phyloP scores from a whole-genome alignment of 1,140 invertebrate species.

The Brachionus paranguensis region DNA sequence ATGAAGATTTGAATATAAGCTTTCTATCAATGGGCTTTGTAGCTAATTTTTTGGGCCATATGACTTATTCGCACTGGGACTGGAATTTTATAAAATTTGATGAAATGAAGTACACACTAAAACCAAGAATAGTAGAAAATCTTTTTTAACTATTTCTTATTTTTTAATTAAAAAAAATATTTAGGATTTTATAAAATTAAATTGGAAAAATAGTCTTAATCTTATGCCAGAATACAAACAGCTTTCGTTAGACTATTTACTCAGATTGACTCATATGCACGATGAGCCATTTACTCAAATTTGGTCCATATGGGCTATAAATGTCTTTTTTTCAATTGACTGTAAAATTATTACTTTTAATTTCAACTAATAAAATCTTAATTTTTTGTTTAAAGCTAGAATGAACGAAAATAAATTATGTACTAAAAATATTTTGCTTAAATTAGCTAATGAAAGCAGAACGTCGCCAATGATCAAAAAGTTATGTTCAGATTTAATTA shows the following conservation, averaged over 20 bases:
- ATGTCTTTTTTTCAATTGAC: background rate
- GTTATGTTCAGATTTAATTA: background rate
- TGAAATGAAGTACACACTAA: background rate
- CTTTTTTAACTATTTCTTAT: background rate
- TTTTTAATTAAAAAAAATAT: background rate
- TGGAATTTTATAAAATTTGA: constrained; percentile 17
- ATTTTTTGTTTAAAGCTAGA: no score
- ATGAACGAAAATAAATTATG: background rate
- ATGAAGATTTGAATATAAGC: constrained; percentile 1
- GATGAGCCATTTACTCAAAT: constrained; percentile 13
- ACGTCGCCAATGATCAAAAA: background rate
- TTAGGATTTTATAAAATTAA: constrained; percentile 2
- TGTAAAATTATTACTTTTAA: background rate
- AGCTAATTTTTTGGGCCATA: background rate
- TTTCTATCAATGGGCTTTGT: constrained; percentile 9
- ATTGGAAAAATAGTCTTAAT: background rate
- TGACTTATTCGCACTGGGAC: background rate
- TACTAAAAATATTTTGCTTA: background rate
- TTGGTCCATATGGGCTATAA: background rate
- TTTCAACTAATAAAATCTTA: no score
- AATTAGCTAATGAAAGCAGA: background rate
- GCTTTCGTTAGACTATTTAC: background rate
- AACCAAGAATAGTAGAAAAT: background rate
- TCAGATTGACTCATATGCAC: background rate
- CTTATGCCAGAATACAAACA: background rate